Conservation (phyloP, 1,140 invertebrate species). For the Drosophila baimaii region DNA sequence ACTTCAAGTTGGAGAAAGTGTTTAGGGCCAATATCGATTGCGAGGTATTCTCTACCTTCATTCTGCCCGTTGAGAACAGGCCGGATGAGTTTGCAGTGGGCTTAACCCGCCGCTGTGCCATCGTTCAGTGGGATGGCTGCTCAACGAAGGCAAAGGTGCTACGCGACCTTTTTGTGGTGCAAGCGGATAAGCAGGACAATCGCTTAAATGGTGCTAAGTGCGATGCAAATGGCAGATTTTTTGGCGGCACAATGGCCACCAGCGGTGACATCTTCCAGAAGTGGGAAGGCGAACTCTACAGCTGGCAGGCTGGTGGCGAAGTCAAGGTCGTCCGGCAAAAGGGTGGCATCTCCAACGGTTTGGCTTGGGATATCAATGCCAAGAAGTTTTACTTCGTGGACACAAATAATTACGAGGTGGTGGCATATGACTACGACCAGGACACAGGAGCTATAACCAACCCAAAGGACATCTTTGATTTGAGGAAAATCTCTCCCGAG, state of each 20-base stretch:
- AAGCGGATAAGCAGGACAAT: slow-evolving; percentile 85
- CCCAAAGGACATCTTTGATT: slow-evolving; percentile 85
- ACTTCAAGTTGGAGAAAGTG: slow-evolving; percentile 85
- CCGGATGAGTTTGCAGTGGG: slow-evolving; percentile 88
- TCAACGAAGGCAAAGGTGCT: slow-evolving; percentile 85
- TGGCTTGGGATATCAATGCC: slow-evolving; percentile 90
- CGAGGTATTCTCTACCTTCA: slow-evolving; percentile 86
- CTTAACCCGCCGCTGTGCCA: slow-evolving; percentile 86
- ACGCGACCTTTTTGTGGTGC: slow-evolving; percentile 86
- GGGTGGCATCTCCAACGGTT: slow-evolving; percentile 91
- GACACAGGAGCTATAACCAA: slow-evolving; percentile 88
- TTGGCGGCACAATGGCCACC: slow-evolving; percentile 88
- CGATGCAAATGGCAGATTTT: slow-evolving; percentile 90
- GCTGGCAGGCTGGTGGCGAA: slow-evolving; percentile 86
- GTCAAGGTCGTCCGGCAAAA: slow-evolving; percentile 85
- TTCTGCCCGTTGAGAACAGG: slow-evolving; percentile 88
- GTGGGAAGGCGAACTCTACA: slow-evolving; percentile 85
- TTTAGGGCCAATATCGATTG: slow-evolving; percentile 84
- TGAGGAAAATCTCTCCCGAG: slow-evolving; percentile 85
- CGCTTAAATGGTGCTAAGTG: slow-evolving; percentile 95
- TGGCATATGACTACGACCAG: slow-evolving; percentile 90
- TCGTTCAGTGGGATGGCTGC: slow-evolving; percentile 89
- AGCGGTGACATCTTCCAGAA: slow-evolving; percentile 84
- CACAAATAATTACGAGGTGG: slow-evolving; percentile 87
- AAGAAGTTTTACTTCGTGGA: slow-evolving; percentile 92